phyloP scores from a whole-genome alignment of 2,888 invertebrate genomes.

The Cremastobaeus sp. region DNA sequence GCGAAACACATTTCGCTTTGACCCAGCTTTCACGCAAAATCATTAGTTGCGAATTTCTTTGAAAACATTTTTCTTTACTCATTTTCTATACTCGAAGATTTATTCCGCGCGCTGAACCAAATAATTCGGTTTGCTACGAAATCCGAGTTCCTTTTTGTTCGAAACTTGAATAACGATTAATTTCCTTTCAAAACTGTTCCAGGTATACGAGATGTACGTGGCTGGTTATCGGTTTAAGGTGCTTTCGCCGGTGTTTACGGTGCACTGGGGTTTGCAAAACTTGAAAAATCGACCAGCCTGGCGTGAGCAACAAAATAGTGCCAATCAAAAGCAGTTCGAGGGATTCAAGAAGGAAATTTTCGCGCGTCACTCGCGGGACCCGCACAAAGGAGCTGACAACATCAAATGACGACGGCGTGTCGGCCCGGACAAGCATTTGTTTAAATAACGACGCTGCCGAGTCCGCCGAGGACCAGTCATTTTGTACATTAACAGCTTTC shows the following conservation, averaged over 20 bases:
- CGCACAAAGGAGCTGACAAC: conserved; percentile 75
- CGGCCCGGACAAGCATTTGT: conserved; percentile 13
- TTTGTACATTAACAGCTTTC: conserved; percentile 22
- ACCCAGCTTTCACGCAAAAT: no score
- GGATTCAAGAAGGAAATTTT: conserved; percentile 90
- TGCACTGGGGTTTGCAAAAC: conserved; percentile 93
- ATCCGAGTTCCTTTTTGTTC: no score
- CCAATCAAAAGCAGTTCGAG: conserved; percentile 89
- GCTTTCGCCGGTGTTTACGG: conserved; percentile 91
- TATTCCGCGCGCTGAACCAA: no score
- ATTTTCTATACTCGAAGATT: no score
- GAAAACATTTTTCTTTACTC: no score
- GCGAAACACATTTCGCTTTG: no score
- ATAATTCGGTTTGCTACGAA: no score
- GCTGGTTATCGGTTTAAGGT: conserved; percentile 93
- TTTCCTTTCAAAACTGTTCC: no score
- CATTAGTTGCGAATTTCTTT: no score
- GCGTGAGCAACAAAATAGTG: conserved; percentile 91
- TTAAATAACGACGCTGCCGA: conserved; percentile 14
- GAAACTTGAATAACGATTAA: no score
- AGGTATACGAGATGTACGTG: conserved; percentile 96
- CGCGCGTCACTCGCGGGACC: conserved; percentile 86
- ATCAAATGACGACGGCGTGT: conserved; percentile 52
- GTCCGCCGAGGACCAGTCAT: neutral
- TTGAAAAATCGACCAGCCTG: conserved; percentile 88